These are phyloP conservation scores for Sebastes diploproa DNA, from an alignment of 2,797 vertebrate genomes.

Conservation along the genomic window DNA sequence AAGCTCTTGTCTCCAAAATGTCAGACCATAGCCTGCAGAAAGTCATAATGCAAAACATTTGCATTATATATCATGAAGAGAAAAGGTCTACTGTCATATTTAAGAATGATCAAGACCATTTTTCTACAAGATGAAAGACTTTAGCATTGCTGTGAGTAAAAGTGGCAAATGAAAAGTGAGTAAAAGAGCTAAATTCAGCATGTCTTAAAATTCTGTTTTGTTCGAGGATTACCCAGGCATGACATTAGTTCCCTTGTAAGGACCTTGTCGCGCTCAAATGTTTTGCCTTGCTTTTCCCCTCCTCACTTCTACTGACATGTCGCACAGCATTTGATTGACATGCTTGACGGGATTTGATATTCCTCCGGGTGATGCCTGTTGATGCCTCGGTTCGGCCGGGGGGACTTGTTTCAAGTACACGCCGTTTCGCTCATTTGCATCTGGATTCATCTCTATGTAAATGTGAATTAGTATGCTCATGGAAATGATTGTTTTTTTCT, in stretches of 20 bases:
- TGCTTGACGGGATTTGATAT: conserved; percentile 55
- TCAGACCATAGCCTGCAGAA: conserved; percentile 43
- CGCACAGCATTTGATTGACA: conserved; percentile 61
- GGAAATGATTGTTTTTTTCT: conserved; percentile 49
- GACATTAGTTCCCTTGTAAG: conserved; percentile 43
- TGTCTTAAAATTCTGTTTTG: conserved; percentile 4
- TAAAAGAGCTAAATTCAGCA: neutral
- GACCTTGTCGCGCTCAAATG: conserved; percentile 13
- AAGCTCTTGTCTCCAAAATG: conserved; percentile 52
- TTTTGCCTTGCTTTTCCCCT: conserved; percentile 8
- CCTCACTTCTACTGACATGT: conserved; percentile 27
- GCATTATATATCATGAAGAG: conserved; percentile 6
- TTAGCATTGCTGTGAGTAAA: neutral
- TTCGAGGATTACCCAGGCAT: conserved; percentile 30
- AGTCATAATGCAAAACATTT: conserved; percentile 27
- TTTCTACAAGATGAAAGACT: neutral
- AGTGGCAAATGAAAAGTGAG: neutral
- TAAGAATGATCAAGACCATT: neutral
- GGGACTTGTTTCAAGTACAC: conserved; percentile 54
- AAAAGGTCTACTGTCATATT: neutral
- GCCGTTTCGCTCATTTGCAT: conserved; percentile 68
- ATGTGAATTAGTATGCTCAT: conserved; percentile 73
- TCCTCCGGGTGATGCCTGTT: conserved; percentile 55
- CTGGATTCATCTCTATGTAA: conserved; percentile 75
- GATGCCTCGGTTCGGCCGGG: conserved; percentile 40